Percentiles rank a stretch among this genome's conserved stretches.
phyloP scores from a whole-genome alignment of 2,888 invertebrate genomes.

The Heliconius aoede region DNA sequence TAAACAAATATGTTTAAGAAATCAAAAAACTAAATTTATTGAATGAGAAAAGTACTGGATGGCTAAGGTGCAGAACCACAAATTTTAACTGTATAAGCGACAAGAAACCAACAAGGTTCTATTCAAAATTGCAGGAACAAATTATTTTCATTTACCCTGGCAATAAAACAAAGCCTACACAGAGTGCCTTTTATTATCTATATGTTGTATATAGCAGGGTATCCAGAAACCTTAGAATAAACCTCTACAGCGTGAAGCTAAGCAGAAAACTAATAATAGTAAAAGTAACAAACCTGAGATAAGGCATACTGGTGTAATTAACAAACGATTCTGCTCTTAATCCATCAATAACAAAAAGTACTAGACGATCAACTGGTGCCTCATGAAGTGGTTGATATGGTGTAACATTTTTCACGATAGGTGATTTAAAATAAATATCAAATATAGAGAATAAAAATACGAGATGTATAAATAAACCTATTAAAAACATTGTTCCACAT shows the following conservation, averaged over 20 bases:
- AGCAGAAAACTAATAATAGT: not conserved
- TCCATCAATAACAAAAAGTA: slow-evolving; percentile 96
- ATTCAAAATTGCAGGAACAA: too few relatives aligned
- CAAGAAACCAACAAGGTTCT: too few relatives aligned
- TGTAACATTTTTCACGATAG: slow-evolving; percentile 89
- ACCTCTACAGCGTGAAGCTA: not conserved
- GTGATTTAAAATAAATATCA: slow-evolving; percentile 96
- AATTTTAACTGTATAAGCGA: not conserved
- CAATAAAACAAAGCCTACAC: too few relatives aligned
- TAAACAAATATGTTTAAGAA: slow-evolving; percentile 34
- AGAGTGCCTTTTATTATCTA: not conserved
- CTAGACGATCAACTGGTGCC: slow-evolving; percentile 88
- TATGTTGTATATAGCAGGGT: not conserved
- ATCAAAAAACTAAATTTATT: not conserved
- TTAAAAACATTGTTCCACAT: slow-evolving; percentile 63
- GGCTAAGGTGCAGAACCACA: not conserved
- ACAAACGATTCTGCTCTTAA: slow-evolving; percentile 93
- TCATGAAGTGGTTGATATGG: slow-evolving; percentile 77
- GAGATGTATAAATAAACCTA: slow-evolving; percentile 87
- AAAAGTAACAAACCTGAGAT: slow-evolving; percentile 83
- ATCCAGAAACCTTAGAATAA: too few relatives aligned
- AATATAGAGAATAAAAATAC: slow-evolving; percentile 93
- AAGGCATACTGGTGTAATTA: slow-evolving; percentile 84
- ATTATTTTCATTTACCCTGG: too few relatives aligned
- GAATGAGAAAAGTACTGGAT: not conserved